These are phyloP conservation scores for Takifugu bimaculatus DNA, from an alignment of 2,113 vertebrate species.

Conservation along the genomic window DNA sequence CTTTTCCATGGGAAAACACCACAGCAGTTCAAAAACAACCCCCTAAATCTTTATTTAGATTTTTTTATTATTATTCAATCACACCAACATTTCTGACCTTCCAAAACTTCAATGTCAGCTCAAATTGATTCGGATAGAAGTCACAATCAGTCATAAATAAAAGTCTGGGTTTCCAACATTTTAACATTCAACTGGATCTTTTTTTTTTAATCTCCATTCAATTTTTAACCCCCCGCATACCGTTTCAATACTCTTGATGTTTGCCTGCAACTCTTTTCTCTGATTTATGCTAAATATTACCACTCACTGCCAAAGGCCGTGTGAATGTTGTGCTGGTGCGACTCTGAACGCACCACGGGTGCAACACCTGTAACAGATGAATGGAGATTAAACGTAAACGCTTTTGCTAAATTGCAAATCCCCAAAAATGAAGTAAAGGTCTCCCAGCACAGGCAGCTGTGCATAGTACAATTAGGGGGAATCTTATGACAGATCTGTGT, in stretches of 20 bases:
- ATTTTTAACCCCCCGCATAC: neutral
- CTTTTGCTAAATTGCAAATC: too few relatives aligned
- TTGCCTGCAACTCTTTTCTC: neutral
- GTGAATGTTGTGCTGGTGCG: too few relatives aligned
- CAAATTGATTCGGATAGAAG: slow-evolving; percentile 59
- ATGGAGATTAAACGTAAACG: too few relatives aligned
- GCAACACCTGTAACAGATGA: too few relatives aligned
- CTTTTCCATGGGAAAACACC: neutral
- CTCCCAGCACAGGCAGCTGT: slow-evolving; percentile 7
- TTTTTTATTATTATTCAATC: slow-evolving; percentile 45
- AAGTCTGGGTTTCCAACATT: slow-evolving; percentile 18
- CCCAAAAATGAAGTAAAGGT: slow-evolving; percentile 3
- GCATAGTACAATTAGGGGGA: slow-evolving; percentile 20
- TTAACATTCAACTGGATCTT: slow-evolving; percentile 48
- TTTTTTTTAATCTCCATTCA: neutral
- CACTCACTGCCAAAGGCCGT: too few relatives aligned
- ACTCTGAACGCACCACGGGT: neutral
- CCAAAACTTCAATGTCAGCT: slow-evolving; percentile 50
- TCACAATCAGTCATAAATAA: slow-evolving; percentile 65
- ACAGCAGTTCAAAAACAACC: slow-evolving; percentile 28
- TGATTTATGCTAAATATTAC: neutral
- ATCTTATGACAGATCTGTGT: neutral
- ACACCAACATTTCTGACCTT: slow-evolving; percentile 40
- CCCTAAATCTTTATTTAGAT: slow-evolving; percentile 61
- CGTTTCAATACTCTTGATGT: slow-evolving; percentile 2